Percentiles rank a stretch among this genome's conserved stretches.
Evolutionary conservation across 1,140 invertebrate genomes (phyloP).

Genomic region (Drosophila suzukii): DNA sequence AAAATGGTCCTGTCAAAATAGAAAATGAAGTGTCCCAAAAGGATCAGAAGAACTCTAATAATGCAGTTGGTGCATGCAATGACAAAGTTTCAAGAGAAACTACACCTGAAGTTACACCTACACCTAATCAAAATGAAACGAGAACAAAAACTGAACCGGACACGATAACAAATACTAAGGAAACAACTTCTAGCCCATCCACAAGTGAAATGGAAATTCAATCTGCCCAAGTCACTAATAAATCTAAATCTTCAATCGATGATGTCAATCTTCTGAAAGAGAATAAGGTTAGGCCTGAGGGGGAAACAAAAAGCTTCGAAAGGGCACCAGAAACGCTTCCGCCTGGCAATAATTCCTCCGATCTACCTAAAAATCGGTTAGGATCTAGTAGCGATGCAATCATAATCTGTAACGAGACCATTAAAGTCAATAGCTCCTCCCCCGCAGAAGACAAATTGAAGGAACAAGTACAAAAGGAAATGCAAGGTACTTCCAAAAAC

Average conservation of each 20-base stretch:
- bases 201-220: background rate
- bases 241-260: background rate
- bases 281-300: background rate
- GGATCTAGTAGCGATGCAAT: background rate
- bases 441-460: background rate
- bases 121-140: background rate
- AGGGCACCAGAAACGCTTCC: background rate
- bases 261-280: background rate
- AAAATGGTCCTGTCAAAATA: background rate
- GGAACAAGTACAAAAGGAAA: constrained; percentile 22
- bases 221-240: background rate
- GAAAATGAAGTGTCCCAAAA: background rate
- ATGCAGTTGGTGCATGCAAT: background rate
- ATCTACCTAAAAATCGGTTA: background rate
- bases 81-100: background rate
- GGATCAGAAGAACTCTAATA: background rate
- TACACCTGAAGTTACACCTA: background rate
- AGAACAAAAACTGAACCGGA: background rate
- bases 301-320: background rate
- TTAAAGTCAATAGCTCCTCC: background rate
- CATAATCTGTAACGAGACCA: background rate
- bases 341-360: background rate
- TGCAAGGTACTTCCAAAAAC: constrained; percentile 29
- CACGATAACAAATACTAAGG: background rate
- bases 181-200: background rate